Evolutionary conservation across 2,888 invertebrate species (phyloP).

Genomic region (Hedychridium roseum): DNA sequence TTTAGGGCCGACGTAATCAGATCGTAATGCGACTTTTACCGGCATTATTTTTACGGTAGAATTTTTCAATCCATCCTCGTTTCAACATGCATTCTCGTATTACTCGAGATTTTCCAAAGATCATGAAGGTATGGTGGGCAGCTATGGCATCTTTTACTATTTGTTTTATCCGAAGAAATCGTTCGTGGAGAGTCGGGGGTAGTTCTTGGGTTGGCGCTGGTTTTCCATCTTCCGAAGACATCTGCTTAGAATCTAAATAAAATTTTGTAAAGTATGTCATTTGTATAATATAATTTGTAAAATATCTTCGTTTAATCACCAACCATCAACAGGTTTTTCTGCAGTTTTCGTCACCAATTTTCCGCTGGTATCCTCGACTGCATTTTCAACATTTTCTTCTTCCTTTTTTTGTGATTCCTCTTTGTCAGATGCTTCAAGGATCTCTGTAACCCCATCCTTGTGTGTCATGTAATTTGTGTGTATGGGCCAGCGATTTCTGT

Average conservation of each 20-base stretch:
- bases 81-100: slow-evolving; percentile 55
- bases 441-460: slow-evolving; percentile 37
- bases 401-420: slow-evolving; percentile 31
- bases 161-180: slow-evolving; percentile 51
- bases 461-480: too few relatives aligned
- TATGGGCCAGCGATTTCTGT: too few relatives aligned
- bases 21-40: slow-evolving; percentile 18
- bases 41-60: slow-evolving; percentile 34
- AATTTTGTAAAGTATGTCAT: too few relatives aligned
- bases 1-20: too few relatives aligned
- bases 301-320: background rate
- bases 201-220: slow-evolving; percentile 15
- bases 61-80: slow-evolving; percentile 60
- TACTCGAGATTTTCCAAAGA: slow-evolving; percentile 55
- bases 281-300: too few relatives aligned
- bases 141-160: slow-evolving; percentile 54
- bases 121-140: slow-evolving; percentile 55
- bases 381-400: slow-evolving; percentile 15
- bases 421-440: slow-evolving; percentile 22
- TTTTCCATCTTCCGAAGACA: slow-evolving; percentile 1
- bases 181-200: slow-evolving; percentile 48
- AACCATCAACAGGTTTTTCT: slow-evolving; percentile 22
- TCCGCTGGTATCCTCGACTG: background rate
- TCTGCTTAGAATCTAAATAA: background rate
- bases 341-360: slow-evolving; percentile 10